Percentiles rank a stretch among this genome's conserved stretches.
Evolutionary conservation across 2,888 invertebrate species (phyloP).

Genomic region (Pachliopta kotzebuea): DNA sequence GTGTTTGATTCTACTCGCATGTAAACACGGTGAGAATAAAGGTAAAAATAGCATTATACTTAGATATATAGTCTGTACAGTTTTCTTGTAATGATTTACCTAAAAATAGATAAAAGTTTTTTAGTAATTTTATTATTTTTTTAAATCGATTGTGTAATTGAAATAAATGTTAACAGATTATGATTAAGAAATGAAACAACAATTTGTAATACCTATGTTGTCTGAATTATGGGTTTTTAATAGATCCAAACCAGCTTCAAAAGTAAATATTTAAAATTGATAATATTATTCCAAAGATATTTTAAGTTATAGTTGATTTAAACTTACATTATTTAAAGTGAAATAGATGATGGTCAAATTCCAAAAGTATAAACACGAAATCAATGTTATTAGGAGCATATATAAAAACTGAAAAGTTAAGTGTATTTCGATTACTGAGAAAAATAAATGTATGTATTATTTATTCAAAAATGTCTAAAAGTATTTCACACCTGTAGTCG

Average conservation of each 20-base stretch:
- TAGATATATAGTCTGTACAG: background rate
- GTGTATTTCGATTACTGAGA: too few relatives aligned
- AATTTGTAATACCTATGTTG: too few relatives aligned
- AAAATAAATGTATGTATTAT: too few relatives aligned
- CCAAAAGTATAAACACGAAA: conserved; percentile 4
- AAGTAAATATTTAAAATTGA: background rate
- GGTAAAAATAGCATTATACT: background rate
- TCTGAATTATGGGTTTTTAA: too few relatives aligned
- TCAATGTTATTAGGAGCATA: background rate
- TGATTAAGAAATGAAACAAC: too few relatives aligned
- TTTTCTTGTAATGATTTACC: background rate
- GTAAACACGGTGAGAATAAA: conserved; percentile 11
- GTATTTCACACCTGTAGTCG: conserved; percentile 12
- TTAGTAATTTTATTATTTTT: too few relatives aligned
- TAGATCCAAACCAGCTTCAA: too few relatives aligned
- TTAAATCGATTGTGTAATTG: too few relatives aligned
- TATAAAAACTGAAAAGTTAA: conserved; percentile 5
- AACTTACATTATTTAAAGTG: background rate
- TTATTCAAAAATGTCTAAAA: background rate
- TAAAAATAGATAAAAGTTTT: background rate
- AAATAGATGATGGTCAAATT: background rate
- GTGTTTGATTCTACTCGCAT: conserved; percentile 7
- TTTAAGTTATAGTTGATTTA: too few relatives aligned
- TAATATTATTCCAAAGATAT: background rate
- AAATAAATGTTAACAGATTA: too few relatives aligned